Base-by-base conservation (phyloP, 2,113 vertebrate species). In the Macquaria ambigua region DNA sequence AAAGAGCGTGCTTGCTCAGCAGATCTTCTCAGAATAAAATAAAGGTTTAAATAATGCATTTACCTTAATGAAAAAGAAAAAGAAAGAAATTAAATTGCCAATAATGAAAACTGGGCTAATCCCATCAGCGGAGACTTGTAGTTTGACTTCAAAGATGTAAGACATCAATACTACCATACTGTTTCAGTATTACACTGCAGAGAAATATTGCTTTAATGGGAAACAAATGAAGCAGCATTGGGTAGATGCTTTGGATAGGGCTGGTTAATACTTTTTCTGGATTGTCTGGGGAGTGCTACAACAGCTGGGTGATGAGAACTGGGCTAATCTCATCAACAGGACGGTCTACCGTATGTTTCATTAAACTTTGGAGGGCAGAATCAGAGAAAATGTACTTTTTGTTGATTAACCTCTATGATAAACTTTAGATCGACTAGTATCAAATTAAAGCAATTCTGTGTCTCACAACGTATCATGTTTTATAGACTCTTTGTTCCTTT, bases 21-120 rank as follows among this genome's bases (percentile, higher is more conserved):
- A 80, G 48, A 82, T 77, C 16, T 55, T 62, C n/a, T 58, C 43
- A 37, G 58, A 79, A 82, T 79, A 69, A 82, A 79, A 82, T 80
- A 43, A 72, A 87, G 25, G 28, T 71, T 66, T 83, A 82, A 88
- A 80, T 83, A 90, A 90, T 81, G 70, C 11, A 87, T 87, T 91
- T 81, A 90, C 61, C 80, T 67, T 67, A 50, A 90, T 85, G 67
- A 83, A 83, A 78, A 84, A 83, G 75, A 84, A 87, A 70, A 16
- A 62, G 71, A 74, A 70, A 67, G 34, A 85, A 78, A 87, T 85
- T 2, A 79, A 79, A 87, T 93, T 68, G 50, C 48, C 56, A 53
- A 34, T 77, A 72, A 89, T 87, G 52, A 90, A 87, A 90, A 89
- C 67, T 69, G 72, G 52, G 53, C 59, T 79, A 81, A 87, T 83